Percentiles rank a stretch among this genome's conserved stretches.
phyloP scores from a whole-genome alignment of 2,797 vertebrate species.

The Podarcis siculus region DNA sequence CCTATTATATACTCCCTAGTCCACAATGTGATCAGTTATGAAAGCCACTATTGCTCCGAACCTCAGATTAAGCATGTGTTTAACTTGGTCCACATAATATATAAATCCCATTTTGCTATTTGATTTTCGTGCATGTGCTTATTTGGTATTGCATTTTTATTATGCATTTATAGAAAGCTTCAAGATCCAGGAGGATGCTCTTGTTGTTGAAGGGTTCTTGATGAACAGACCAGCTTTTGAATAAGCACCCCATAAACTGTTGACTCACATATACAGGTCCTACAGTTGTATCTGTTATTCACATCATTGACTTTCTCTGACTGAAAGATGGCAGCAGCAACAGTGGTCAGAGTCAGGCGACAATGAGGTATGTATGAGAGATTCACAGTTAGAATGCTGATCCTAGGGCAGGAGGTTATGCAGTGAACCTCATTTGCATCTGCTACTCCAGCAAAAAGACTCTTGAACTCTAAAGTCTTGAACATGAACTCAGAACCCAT shows the following conservation, averaged over 20 bases:
- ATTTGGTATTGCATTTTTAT: neutral
- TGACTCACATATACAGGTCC: neutral
- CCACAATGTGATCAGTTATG: neutral
- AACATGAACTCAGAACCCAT: neutral
- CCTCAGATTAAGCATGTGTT: neutral
- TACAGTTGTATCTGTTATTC: neutral
- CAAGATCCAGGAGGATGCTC: neutral
- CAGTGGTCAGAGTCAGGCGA: neutral
- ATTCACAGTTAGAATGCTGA: neutral
- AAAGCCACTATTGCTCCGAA: neutral
- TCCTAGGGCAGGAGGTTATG: neutral
- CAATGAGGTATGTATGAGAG: neutral
- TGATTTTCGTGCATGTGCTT: neutral
- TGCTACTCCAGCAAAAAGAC: neutral
- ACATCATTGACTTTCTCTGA: neutral
- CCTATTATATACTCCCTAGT: neutral
- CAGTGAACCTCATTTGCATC: no score
- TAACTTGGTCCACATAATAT: neutral
- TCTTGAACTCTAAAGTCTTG: neutral
- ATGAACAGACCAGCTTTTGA: slow-evolving; percentile 9
- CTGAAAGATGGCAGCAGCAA: neutral
- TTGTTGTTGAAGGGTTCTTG: neutral
- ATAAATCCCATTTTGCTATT: neutral
- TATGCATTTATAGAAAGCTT: neutral
- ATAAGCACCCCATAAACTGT: neutral